Percentiles rank a stretch among this genome's conserved stretches.
Conservation (phyloP, 2,888 invertebrate genomes). For the Apamea sordens region DNA sequence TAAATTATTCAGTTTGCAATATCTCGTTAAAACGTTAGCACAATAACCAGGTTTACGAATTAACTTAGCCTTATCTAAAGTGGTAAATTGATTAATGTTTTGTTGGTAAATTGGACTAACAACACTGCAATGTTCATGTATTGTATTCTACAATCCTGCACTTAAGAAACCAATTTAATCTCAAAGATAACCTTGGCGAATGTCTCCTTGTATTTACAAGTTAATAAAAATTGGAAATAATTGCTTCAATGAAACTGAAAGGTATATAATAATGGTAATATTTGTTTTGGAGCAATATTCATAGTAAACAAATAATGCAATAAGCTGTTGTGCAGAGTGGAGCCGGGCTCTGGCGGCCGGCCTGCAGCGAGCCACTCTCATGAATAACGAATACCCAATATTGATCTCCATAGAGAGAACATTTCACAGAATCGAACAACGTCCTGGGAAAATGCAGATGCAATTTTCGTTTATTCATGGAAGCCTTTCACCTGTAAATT, state of each 20-base stretch:
- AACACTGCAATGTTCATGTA: neutral
- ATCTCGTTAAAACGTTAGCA: constrained; percentile 22
- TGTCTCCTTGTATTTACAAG: constrained; percentile 12
- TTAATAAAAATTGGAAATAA: neutral
- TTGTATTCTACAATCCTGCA: neutral
- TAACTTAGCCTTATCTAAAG: constrained; percentile 17
- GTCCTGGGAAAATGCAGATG: constrained; percentile 59
- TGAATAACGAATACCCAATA: constrained; percentile 81
- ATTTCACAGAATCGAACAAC: constrained; percentile 67
- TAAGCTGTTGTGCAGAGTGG: constrained; percentile 66
- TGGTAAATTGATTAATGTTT: constrained; percentile 32
- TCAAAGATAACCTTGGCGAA: constrained; percentile 28
- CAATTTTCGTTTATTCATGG: constrained; percentile 51
- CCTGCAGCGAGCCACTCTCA: constrained; percentile 67
- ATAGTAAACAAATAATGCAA: constrained; percentile 65
- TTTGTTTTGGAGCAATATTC: constrained; percentile 45
- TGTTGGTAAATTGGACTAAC: constrained; percentile 19
- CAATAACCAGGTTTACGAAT: constrained; percentile 23
- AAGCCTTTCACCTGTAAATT: constrained; percentile 17
- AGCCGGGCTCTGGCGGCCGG: constrained; percentile 59
- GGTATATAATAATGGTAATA: constrained; percentile 19
- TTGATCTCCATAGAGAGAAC: constrained; percentile 74
- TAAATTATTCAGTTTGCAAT: constrained; percentile 36
- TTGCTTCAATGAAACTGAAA: constrained; percentile 18
- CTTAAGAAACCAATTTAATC: constrained; percentile 28